phyloP scores from a whole-genome alignment of 37 sponge, comb jelly and placozoan species.

The Theonella swinhoei region DNA sequence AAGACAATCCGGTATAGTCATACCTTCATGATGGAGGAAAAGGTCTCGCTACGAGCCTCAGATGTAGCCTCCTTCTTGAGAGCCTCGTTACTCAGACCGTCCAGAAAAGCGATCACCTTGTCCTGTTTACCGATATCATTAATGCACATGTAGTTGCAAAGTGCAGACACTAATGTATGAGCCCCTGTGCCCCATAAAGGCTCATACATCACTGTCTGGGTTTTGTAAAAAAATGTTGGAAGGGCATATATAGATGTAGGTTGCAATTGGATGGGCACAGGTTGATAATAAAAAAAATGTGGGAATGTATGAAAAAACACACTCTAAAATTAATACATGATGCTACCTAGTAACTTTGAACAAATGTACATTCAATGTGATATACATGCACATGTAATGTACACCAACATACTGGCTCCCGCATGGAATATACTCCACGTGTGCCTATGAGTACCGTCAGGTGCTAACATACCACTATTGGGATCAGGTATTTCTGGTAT shows the following conservation, averaged over 20 bases:
- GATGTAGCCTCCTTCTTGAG: constrained; percentile 88
- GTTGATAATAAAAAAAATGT: too few species aligned
- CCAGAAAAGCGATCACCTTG: constrained; percentile 70
- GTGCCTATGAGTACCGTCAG: too few species aligned
- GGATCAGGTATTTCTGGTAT: constrained; percentile 74
- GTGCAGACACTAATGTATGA: not conserved
- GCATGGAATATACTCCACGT: too few species aligned
- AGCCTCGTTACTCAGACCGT: constrained; percentile 81
- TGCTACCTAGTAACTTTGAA: too few species aligned
- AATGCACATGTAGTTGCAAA: too few species aligned
- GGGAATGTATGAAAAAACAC: too few species aligned
- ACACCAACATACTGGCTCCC: not conserved
- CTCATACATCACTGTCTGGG: not conserved
- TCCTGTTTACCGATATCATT: too few species aligned
- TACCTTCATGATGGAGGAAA: constrained; percentile 88
- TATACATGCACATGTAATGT: too few species aligned
- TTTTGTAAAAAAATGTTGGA: not conserved
- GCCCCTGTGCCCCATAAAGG: not conserved
- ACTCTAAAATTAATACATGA: too few species aligned
- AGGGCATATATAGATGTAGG: not conserved
- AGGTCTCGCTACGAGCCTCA: constrained; percentile 82
- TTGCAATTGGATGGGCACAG: not conserved
- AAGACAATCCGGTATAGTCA: not conserved
- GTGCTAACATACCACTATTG: constrained; percentile 86
- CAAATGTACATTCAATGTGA: too few species aligned